Base-by-base conservation (phyloP, 2,113 vertebrate species). In the Odontophorus gujanensis region DNA sequence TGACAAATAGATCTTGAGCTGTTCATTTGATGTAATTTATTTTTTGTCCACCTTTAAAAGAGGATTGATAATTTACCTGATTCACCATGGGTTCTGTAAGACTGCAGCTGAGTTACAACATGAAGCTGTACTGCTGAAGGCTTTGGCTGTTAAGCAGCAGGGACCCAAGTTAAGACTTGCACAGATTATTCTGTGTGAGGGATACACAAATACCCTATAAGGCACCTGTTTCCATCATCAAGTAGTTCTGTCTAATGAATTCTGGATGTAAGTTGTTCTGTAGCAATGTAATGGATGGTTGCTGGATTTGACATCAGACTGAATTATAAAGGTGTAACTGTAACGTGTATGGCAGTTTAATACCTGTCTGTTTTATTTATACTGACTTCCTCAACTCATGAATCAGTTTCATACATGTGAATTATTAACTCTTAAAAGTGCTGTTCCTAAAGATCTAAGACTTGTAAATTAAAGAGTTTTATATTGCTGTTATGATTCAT, bases 401-500 rank as follows among this genome's bases (percentile, higher is more conserved):
- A 90, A 67, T 90, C 87, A 59, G 42, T 78, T 92, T 83, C 91
- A 50, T 72, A 58, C 81, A 28, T 82, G 66, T 28, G 68, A 81
- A 75, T 76, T 73, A 34, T 87, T 89, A 83, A 87, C 90, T 90
- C 73, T 77, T 95, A 53, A 53, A 95, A 90, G 42, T 80, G 32
- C 76, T 93, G 18, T 95, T 94, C 90, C 83, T 89, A 36, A 95
- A 94, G 77, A 81, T 36, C 62, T 66, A 63, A 89, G 63, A 42
- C 67, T 90, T 96, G 43, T 86, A 61, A 93, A 81, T 83, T 40
- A 78, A 91, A 91, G 57, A 66, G 69, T 95, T 95, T 93, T 93
- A 47, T 96, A 84, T 96, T 65, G 93, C 78, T 89, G 80, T 96
- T 93, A 82, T 81, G 83, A 89, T 90, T 96, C 90, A 86, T 97